Evolutionary conservation across 1,140 invertebrate genomes (phyloP), one percentile per base, ranked within the genome.

Genomic region (Philotrypesis tridentata): DNA sequence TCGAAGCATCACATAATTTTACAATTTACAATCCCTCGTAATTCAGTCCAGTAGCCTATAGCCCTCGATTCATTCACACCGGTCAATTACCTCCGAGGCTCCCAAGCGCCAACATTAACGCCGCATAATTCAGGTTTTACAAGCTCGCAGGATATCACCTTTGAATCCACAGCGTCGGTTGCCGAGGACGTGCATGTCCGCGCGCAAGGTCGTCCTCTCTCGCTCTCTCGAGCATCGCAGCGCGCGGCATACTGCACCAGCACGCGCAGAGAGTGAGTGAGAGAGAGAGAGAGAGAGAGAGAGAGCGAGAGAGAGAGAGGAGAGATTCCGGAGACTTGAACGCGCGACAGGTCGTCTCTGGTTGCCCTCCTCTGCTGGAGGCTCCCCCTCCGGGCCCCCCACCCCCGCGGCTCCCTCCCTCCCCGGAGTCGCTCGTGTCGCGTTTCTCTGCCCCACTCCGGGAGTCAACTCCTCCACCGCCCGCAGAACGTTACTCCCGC

Each of bases 251-350:
- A n/a, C n/a, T n/a, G n/a, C n/a, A n/a, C n/a, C n/a, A n/a, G n/a
- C n/a, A n/a, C n/a, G n/a, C n/a, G n/a, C n/a, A n/a, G n/a, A 37
- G 33, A 37, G 33, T 5, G 33, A 37, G 9, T 9, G 33, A 37
- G 33, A 9, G 33, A 37, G 3, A 37, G 33, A 37, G 33, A 37
- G 33, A 37, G 3, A 37, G 43, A 48, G 43, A n/a, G 48, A n/a
- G 33, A 37, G 33, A 9, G 33, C 3, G 3, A 37, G 33, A 37
- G 33, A 37, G 33, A 37, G 3, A 37, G 43, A 48, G 43, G n/a
- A n/a, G 48, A 55, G 77, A 84, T 84, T 86, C 87, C 84, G 89
- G 91, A 91, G 91, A 91, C 85, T 92, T 92, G 86, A 89, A 91
- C 87, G 91, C 91, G 85, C 87, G 89, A 88, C 87, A 86, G 8